A percentile compares a stretch with the other conserved stretches of the same genome.
Evolutionary conservation across 2,888 invertebrate species (phyloP).

Genomic region (Gasteruption jaculator): DNA sequence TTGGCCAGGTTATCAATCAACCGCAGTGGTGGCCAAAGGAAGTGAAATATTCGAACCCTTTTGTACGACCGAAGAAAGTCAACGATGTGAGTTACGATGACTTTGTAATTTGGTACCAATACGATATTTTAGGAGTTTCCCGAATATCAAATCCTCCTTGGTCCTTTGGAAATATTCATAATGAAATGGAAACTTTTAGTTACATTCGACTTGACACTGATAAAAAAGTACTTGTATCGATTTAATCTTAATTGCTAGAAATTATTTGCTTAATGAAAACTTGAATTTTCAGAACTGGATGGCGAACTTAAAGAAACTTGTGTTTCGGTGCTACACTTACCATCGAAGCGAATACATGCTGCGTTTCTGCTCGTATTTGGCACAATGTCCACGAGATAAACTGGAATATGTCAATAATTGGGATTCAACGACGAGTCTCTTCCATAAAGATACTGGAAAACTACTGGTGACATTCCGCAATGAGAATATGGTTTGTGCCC

Average conservation of each 20-base stretch:
- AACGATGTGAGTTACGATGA: conserved; percentile 51
- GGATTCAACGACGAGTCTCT: conserved; percentile 70
- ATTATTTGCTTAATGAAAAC: too few species aligned
- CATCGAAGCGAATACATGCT: conserved; percentile 69
- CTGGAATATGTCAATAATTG: conserved; percentile 68
- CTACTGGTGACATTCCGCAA: conserved; percentile 72
- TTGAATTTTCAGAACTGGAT: conserved; percentile 57
- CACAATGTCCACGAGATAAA: conserved; percentile 61
- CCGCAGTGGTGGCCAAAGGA: conserved; percentile 71
- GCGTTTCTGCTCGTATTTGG: conserved; percentile 67
- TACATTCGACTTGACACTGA: too few species aligned
- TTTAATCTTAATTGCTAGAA: too few species aligned
- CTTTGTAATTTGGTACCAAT: conserved; percentile 1
- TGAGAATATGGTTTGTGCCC: conserved; percentile 62
- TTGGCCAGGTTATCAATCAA: conserved; percentile 55
- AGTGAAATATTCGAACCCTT: conserved; percentile 63
- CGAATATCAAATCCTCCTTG: too few species aligned
- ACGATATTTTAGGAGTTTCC: not conserved
- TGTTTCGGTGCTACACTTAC: conserved; percentile 66
- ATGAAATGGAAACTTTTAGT: too few species aligned
- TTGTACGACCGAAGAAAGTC: conserved; percentile 56
- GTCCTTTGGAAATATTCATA: too few species aligned
- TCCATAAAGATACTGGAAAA: conserved; percentile 62
- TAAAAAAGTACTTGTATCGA: too few species aligned
- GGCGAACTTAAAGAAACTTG: conserved; percentile 61